phyloP scores from a whole-genome alignment of 2,888 invertebrate species.

The Junonia oenone region DNA sequence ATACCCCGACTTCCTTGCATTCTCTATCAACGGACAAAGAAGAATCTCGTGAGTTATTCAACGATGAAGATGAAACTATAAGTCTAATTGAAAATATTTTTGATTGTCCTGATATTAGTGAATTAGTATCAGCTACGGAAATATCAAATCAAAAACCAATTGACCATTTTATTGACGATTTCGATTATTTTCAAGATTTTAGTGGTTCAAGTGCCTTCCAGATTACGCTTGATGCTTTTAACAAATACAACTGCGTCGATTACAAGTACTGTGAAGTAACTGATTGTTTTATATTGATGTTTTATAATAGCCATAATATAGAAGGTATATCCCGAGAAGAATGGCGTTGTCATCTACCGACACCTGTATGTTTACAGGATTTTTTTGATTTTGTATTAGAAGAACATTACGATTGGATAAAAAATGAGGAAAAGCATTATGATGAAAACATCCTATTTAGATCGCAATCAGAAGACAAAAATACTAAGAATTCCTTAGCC shows the following conservation, averaged over 20 bases:
- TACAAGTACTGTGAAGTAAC: slow-evolving; percentile 71
- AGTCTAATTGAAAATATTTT: slow-evolving; percentile 51
- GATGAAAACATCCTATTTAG: slow-evolving; percentile 43
- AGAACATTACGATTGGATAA: slow-evolving; percentile 72
- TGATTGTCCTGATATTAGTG: slow-evolving; percentile 66
- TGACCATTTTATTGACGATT: slow-evolving; percentile 60
- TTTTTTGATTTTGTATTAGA: slow-evolving; percentile 74
- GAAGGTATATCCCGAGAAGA: slow-evolving; percentile 61
- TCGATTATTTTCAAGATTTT: slow-evolving; percentile 66
- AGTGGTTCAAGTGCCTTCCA: slow-evolving; percentile 50
- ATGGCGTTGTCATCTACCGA: slow-evolving; percentile 68
- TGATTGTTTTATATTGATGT: slow-evolving; percentile 62
- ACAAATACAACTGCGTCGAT: slow-evolving; percentile 62
- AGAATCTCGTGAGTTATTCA: slow-evolving; percentile 30
- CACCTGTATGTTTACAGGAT: slow-evolving; percentile 74
- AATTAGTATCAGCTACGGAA: slow-evolving; percentile 63
- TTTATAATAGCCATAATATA: slow-evolving; percentile 60
- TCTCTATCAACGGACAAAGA: slow-evolving; percentile 49
- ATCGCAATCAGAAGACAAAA: slow-evolving; percentile 43
- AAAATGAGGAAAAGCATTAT: slow-evolving; percentile 57
- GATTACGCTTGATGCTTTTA: slow-evolving; percentile 55
- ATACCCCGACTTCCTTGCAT: slow-evolving; percentile 41
- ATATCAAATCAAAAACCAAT: slow-evolving; percentile 51
- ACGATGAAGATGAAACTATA: slow-evolving; percentile 37
- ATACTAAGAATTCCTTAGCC: slow-evolving; percentile 36